These are phyloP conservation scores for Morpho helenor DNA, from an alignment of 2,888 invertebrate species.

Conservation along the genomic window DNA sequence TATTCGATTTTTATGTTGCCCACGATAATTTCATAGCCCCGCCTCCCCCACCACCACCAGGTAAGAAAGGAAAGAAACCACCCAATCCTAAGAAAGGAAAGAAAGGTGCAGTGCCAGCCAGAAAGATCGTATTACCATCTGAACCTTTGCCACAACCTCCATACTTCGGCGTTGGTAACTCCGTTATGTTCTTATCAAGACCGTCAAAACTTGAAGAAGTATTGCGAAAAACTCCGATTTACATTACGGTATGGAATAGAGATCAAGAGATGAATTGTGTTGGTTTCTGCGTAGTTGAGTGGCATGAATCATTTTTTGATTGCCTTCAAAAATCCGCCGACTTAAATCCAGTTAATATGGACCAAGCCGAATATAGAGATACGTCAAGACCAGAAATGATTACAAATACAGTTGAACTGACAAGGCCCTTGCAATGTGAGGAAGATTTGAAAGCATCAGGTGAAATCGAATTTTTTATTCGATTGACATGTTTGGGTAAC, in stretches of 20 bases:
- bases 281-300: conserved; percentile 57
- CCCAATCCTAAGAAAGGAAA: conserved; percentile 47
- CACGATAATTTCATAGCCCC: conserved; percentile 70
- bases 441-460: conserved; percentile 68
- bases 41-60: conserved; percentile 58
- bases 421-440: conserved; percentile 58
- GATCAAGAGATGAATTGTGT: conserved; percentile 63
- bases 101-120: conserved; percentile 39
- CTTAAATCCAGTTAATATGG: conserved; percentile 61
- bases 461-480: conserved; percentile 60
- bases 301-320: conserved; percentile 63
- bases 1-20: conserved; percentile 69
- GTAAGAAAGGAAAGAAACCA: conserved; percentile 45
- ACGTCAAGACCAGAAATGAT: conserved; percentile 57
- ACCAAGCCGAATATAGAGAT: conserved; percentile 59
- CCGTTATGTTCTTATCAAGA: conserved; percentile 63
- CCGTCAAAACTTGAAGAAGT: conserved; percentile 61
- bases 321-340: conserved; percentile 52
- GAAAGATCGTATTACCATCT: conserved; percentile 55
- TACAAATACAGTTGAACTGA: conserved; percentile 59
- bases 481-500: conserved; percentile 63
- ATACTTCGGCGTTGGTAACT: conserved; percentile 68
- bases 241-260: conserved; percentile 69
- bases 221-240: conserved; percentile 58
- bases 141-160: conserved; percentile 71